These are phyloP conservation scores for Noctilio leporinus DNA, from an alignment of 2,113 vertebrate genomes.

Conservation along the genomic window DNA sequence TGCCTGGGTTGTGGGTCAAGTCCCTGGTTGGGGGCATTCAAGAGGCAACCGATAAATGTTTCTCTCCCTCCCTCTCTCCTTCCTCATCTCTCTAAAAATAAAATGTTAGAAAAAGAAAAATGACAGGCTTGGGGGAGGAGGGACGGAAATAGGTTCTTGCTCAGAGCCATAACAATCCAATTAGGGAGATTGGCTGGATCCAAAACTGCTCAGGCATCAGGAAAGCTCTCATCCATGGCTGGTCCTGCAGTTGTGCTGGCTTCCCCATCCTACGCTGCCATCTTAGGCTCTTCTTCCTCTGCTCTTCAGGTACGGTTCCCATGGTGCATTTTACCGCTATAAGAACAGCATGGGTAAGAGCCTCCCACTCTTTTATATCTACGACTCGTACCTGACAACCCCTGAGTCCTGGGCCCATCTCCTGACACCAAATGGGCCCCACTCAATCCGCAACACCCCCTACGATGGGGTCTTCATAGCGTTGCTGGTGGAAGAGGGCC, in stretches of 20 bases:
- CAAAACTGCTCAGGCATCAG: neutral
- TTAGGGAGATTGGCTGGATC: neutral
- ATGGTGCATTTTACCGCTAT: constrained; percentile 89
- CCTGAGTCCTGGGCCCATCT: constrained; percentile 89
- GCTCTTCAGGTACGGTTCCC: constrained; percentile 84
- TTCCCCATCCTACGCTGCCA: neutral
- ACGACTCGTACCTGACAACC: constrained; percentile 89
- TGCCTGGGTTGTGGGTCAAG: too few relatives aligned
- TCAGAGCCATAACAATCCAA: neutral
- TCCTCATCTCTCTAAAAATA: too few relatives aligned
- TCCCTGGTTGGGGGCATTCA: too few relatives aligned
- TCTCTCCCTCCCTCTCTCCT: too few relatives aligned
- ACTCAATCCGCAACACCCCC: constrained; percentile 84
- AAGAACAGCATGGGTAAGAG: constrained; percentile 84
- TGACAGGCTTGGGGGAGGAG: neutral
- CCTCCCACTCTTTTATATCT: constrained; percentile 90
- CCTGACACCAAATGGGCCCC: constrained; percentile 83
- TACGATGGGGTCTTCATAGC: constrained; percentile 89
- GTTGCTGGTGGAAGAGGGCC: constrained; percentile 88
- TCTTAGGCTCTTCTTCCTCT: neutral
- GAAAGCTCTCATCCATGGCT: neutral
- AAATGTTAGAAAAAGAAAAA: too few relatives aligned
- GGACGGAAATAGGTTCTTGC: neutral
- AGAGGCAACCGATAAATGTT: too few relatives aligned
- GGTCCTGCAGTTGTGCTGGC: neutral